Evolutionary conservation across 1,140 invertebrate species (phyloP).

Genomic region (Camponotus vicinus): DNA sequence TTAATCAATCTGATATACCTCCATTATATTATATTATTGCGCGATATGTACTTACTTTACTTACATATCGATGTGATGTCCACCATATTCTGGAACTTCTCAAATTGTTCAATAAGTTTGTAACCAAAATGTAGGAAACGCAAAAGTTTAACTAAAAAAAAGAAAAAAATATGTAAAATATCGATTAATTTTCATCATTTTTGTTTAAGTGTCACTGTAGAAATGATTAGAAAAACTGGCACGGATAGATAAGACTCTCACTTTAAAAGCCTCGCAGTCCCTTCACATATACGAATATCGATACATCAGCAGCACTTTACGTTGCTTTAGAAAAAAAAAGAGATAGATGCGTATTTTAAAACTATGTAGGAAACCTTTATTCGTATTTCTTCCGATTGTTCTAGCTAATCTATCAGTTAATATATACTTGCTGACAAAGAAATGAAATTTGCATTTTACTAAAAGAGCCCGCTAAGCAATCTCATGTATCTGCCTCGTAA

Average conservation of each 20-base stretch:
- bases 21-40: background rate
- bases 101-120: slow-evolving; percentile 13
- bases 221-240: background rate
- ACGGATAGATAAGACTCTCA: background rate
- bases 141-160: background rate
- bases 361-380: slow-evolving; percentile 78
- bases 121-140: background rate
- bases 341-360: slow-evolving; percentile 70
- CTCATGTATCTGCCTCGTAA: slow-evolving; percentile 51
- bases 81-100: slow-evolving; percentile 9
- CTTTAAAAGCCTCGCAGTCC: background rate
- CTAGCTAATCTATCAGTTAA: slow-evolving; percentile 72
- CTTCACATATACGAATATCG: background rate
- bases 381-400: slow-evolving; percentile 70
- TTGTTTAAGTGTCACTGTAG: background rate
- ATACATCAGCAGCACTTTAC: background rate
- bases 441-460: slow-evolving; percentile 68
- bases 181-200: background rate
- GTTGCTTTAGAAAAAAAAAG: slow-evolving; percentile 52
- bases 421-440: slow-evolving; percentile 71
- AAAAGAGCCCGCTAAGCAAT: slow-evolving; percentile 69
- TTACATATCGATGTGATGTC: background rate
- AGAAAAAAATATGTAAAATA: background rate
- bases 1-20: background rate
- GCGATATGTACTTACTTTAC: slow-evolving; percentile 32